These are phyloP conservation scores for Drosophila aff. DNA, from an alignment of 1,140 invertebrate species.

Conservation along the genomic window DNA sequence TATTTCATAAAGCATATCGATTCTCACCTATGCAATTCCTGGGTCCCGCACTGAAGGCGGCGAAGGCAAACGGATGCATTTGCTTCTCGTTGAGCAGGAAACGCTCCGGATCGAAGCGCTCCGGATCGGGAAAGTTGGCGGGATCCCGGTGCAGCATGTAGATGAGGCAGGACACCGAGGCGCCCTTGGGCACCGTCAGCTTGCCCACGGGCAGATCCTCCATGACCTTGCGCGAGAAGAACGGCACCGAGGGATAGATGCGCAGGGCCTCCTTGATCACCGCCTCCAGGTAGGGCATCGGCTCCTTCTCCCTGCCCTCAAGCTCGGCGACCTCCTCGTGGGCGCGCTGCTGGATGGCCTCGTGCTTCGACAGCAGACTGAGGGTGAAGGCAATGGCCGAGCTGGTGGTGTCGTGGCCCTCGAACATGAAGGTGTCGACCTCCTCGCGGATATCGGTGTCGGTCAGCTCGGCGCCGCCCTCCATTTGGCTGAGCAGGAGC, in stretches of 20 bases:
- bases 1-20: no score
- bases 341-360: slow-evolving; percentile 88
- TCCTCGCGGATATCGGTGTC: slow-evolving; percentile 91
- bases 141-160: slow-evolving; percentile 88
- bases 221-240: slow-evolving; percentile 87
- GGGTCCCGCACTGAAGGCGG: slow-evolving; percentile 89
- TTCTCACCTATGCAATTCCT: slow-evolving; percentile 89
- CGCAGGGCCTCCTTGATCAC: slow-evolving; percentile 89
- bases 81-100: slow-evolving; percentile 87
- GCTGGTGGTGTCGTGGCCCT: slow-evolving; percentile 91
- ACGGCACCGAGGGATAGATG: slow-evolving; percentile 89
- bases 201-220: slow-evolving; percentile 85
- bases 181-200: slow-evolving; percentile 86
- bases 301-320: slow-evolving; percentile 84
- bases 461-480: slow-evolving; percentile 85
- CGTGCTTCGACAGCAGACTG: slow-evolving; percentile 88
- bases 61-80: slow-evolving; percentile 86
- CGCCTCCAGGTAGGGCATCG: slow-evolving; percentile 89
- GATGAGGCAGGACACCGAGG: slow-evolving; percentile 84
- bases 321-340: slow-evolving; percentile 88
- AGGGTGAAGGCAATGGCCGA: slow-evolving; percentile 87
- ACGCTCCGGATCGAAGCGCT: slow-evolving; percentile 89
- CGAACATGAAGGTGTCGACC: slow-evolving; percentile 94
- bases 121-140: slow-evolving; percentile 88
- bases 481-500: slow-evolving; percentile 87